Evolutionary conservation across 2,888 invertebrate species (phyloP).

Genomic region (Marasmarcha lunaedactyla): DNA sequence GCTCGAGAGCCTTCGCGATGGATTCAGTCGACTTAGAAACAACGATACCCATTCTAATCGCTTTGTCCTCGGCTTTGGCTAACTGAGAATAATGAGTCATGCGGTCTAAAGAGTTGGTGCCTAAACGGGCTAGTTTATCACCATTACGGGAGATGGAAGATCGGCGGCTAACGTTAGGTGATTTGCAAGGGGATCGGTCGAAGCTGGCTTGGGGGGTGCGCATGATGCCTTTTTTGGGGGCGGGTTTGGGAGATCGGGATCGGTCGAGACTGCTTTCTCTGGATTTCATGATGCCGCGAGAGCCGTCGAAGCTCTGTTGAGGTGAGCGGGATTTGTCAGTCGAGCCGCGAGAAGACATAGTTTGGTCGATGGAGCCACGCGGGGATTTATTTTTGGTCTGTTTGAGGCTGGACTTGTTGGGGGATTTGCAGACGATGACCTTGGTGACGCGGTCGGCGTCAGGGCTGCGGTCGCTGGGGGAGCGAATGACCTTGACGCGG

Average conservation of each 20-base stretch:
- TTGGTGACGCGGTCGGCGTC: constrained; percentile 61
- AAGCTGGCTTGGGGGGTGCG: constrained; percentile 62
- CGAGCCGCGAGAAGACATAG: constrained; percentile 65
- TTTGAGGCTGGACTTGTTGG: constrained; percentile 58
- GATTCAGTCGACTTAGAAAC: constrained; percentile 68
- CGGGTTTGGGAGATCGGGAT: constrained; percentile 55
- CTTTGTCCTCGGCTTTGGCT: constrained; percentile 62
- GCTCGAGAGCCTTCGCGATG: constrained; percentile 71
- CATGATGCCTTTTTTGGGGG: constrained; percentile 65
- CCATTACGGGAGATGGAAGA: constrained; percentile 45
- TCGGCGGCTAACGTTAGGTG: constrained; percentile 53
- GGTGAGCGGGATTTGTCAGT: constrained; percentile 71
- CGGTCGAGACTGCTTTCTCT: constrained; percentile 55
- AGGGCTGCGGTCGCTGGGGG: constrained; percentile 48
- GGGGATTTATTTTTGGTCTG: constrained; percentile 63
- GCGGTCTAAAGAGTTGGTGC: constrained; percentile 60
- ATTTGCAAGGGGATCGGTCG: constrained; percentile 57
- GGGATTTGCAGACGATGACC: constrained; percentile 63
- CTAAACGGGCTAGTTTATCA: constrained; percentile 54
- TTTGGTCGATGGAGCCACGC: constrained; percentile 63
- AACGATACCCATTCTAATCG: constrained; percentile 67
- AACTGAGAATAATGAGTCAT: constrained; percentile 61
- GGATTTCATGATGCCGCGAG: constrained; percentile 58
- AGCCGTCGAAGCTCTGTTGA: constrained; percentile 67
- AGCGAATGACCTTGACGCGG: constrained; percentile 60